phyloP scores from a whole-genome alignment of 1,140 invertebrate genomes.

The Drosophila micromelanica region DNA sequence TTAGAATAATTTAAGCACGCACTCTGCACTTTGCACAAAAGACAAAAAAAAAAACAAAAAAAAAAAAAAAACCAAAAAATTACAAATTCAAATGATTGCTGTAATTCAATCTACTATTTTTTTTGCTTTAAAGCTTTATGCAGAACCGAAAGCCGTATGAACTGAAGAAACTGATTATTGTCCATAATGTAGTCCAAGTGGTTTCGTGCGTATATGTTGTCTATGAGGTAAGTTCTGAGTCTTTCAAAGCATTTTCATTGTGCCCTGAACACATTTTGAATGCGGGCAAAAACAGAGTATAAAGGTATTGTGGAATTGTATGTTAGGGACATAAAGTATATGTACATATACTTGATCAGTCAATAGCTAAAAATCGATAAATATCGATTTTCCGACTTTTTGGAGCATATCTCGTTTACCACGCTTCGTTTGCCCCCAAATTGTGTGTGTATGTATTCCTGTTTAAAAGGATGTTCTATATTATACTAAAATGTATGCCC shows the following conservation, averaged over 20 bases:
- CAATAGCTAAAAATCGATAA: no score
- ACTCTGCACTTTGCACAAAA: slow-evolving; percentile 15
- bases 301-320: no score
- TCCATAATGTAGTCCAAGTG: slow-evolving; percentile 70
- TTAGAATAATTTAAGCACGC: slow-evolving; percentile 14
- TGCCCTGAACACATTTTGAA: no score
- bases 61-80: background rate
- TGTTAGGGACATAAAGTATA: background rate
- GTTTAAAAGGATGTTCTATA: background rate
- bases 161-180: slow-evolving; percentile 65
- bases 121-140: slow-evolving; percentile 66
- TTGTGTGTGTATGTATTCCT: no score
- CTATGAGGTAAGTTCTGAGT: slow-evolving; percentile 44
- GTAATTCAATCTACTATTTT: slow-evolving; percentile 11
- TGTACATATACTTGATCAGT: background rate
- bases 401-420: no score
- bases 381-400: no score
- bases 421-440: no score
- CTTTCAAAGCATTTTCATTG: background rate
- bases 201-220: slow-evolving; percentile 68
- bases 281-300: no score
- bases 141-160: slow-evolving; percentile 50
- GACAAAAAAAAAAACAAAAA: background rate
- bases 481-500: background rate
- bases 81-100: slow-evolving; percentile 25